Conservation (phyloP, 2,113 vertebrate species). For the Podilymbus podiceps region DNA sequence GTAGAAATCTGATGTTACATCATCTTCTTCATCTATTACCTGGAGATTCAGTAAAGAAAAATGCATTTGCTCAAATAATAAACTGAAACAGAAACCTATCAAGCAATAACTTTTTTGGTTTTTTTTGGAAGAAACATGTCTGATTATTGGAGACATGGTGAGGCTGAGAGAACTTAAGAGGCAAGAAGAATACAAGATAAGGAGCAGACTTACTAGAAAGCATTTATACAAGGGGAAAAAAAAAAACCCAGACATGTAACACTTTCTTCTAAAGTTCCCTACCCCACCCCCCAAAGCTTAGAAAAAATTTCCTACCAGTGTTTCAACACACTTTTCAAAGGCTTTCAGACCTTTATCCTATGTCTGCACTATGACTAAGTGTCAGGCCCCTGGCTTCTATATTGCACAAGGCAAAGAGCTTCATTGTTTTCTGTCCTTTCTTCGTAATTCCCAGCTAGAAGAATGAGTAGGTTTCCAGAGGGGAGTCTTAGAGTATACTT, state of each 20-base stretch:
- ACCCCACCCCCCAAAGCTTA: neutral
- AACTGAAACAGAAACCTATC: neutral
- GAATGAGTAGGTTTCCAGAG: neutral
- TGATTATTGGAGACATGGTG: neutral
- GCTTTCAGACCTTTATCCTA: neutral
- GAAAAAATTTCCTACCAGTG: neutral
- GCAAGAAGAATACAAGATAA: neutral
- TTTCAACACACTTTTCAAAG: neutral
- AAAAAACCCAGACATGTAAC: neutral
- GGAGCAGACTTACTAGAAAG: neutral
- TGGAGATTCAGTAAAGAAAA: conserved; percentile 56
- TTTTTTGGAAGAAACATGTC: neutral
- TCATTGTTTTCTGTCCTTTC: neutral
- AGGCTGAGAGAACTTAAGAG: neutral
- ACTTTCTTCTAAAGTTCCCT: neutral
- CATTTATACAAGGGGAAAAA: neutral
- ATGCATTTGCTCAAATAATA: neutral
- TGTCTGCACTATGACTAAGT: neutral
- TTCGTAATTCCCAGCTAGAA: neutral
- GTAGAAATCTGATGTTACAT: conserved; percentile 73
- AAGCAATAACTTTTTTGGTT: neutral
- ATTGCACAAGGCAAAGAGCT: neutral
- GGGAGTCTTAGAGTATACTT: neutral
- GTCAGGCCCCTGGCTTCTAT: neutral
- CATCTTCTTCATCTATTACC: conserved; percentile 78